Evolutionary conservation across 2,797 vertebrate genomes (phyloP).

Genomic region (Diplodus sargus): DNA sequence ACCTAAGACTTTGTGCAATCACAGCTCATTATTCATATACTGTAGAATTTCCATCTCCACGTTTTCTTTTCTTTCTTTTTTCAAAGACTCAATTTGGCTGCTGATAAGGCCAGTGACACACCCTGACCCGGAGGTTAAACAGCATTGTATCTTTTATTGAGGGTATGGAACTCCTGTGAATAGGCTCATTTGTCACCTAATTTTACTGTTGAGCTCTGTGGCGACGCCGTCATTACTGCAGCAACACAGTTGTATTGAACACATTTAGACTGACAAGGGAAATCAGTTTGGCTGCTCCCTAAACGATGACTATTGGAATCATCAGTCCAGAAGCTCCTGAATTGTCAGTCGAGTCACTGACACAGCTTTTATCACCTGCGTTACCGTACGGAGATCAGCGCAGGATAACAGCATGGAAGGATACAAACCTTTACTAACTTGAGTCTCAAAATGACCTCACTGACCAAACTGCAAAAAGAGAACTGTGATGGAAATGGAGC

Average conservation of each 20-base stretch:
- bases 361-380: background rate
- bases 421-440: background rate
- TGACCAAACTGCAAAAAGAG: background rate
- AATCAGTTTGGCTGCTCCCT: background rate
- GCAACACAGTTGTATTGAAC: background rate
- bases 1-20: background rate
- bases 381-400: background rate
- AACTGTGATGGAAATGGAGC: background rate
- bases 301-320: background rate
- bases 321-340: background rate
- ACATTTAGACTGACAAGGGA: background rate
- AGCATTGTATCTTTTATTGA: conserved; percentile 2
- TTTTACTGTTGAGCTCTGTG: background rate
- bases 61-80: background rate
- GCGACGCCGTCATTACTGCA: background rate
- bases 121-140: background rate
- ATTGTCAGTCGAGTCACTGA: background rate
- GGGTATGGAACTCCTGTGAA: background rate
- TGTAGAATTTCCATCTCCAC: background rate
- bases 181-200: background rate
- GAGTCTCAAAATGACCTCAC: background rate
- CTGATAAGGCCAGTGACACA: background rate
- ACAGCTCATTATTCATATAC: background rate
- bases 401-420: background rate
- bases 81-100: background rate